Percentiles rank a stretch among this genome's conserved stretches.
phyloP scores from a whole-genome alignment of 2,888 invertebrate genomes.

The Xestia c-nigrum region DNA sequence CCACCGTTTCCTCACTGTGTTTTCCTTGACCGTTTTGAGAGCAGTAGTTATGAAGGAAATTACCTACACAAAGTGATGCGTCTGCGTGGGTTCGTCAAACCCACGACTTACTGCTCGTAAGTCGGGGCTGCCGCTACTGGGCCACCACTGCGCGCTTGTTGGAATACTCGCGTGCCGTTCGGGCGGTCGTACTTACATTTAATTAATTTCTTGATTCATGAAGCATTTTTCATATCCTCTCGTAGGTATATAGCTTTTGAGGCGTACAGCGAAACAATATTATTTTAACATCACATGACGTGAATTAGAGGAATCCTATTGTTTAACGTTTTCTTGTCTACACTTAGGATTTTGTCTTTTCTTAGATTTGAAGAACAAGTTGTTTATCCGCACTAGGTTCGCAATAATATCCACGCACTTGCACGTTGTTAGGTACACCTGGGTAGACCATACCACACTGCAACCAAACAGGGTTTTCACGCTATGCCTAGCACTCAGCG shows the following conservation, averaged over 20 bases:
- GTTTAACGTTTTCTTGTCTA: not conserved
- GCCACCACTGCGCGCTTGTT: not conserved
- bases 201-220: not conserved
- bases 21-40: too few species aligned
- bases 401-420: not conserved
- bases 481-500: not conserved
- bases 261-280: not conserved
- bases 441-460: not conserved
- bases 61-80: too few species aligned
- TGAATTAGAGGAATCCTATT: conserved; percentile 6
- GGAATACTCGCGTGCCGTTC: not conserved
- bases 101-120: too few species aligned
- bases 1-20: too few species aligned
- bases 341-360: not conserved
- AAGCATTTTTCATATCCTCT: not conserved
- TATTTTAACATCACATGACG: not conserved
- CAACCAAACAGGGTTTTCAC: not conserved
- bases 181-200: not conserved
- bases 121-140: too few species aligned
- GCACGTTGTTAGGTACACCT: not conserved
- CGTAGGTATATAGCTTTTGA: not conserved
- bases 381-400: not conserved
- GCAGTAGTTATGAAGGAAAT: too few species aligned
- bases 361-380: too few species aligned
- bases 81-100: too few species aligned